phyloP scores from a whole-genome alignment of 2,113 vertebrate species.

The Xyrauchen texanus region DNA sequence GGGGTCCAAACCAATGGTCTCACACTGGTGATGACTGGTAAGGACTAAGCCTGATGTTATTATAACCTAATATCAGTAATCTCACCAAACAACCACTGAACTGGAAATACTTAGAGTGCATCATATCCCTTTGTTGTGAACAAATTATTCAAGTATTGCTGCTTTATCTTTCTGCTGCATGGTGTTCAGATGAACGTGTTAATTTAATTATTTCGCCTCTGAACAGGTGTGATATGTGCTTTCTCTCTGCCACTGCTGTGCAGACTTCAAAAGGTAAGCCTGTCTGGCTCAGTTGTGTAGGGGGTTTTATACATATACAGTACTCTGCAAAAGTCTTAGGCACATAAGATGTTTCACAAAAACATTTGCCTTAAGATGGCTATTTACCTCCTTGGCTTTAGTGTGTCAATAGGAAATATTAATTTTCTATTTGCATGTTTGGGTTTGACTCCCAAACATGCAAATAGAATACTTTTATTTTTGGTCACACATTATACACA shows the following conservation, averaged over 20 bases:
- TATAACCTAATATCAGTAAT: background rate
- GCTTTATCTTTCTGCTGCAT: background rate
- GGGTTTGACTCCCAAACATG: too few species aligned
- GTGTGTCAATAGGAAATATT: too few species aligned
- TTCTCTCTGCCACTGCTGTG: constrained; percentile 89
- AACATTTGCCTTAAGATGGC: too few species aligned
- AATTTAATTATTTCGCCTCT: constrained; percentile 29
- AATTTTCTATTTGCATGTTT: too few species aligned
- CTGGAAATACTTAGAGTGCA: background rate
- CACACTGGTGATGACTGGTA: constrained; percentile 85
- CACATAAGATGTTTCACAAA: too few species aligned
- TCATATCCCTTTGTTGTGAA: too few species aligned
- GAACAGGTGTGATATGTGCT: constrained; percentile 79
- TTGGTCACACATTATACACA: too few species aligned
- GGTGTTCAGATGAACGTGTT: background rate
- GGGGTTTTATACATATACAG: too few species aligned
- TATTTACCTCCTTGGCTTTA: too few species aligned
- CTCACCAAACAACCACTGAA: background rate
- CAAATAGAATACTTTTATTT: too few species aligned
- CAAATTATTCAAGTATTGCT: background rate
- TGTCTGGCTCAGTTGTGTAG: background rate
- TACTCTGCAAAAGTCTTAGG: too few species aligned
- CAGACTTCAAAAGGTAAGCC: constrained; percentile 84
- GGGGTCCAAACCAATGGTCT: constrained; percentile 83
- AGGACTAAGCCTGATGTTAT: constrained; percentile 45